Base-by-base conservation (phyloP, 2,888 invertebrate species). In the Alviniconcha strummeri region DNA sequence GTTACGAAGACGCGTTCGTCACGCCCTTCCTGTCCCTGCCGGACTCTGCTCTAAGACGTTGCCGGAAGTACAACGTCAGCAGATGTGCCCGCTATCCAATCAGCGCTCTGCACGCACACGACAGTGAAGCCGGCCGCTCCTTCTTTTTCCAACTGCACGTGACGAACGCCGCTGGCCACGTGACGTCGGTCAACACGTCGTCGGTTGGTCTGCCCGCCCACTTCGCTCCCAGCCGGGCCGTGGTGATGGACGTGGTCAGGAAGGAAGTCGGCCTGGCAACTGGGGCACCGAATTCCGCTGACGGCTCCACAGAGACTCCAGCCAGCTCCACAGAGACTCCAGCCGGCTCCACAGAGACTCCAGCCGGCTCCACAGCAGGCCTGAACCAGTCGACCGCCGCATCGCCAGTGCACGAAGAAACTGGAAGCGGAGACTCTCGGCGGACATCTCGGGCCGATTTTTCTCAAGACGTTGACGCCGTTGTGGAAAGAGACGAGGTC, bases 141-240 rank as follows among this genome's bases (percentile, higher is more conserved):
- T 87, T 81, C 67, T 75, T 79, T 60, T 83, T 85, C 52, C 81
- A 86, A 56, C 80, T 88, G 0, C 83, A 87, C 80, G 84, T 84
- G 13, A 87, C 81, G 71, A 87, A 88, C 75, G 83, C 81, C n/a
- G 88, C 85, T 6, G 86, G 86, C 9, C 86, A 87, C 67, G 84
- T 82, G 69, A 82, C 84, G 11, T 78, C 75, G n/a, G 75, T 85
- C 6, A 74, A 77, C 15, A 83, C 82, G 8, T 54, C 78, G 17
- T 17, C 56, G 11, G 67, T 86, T n/a, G 6, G 19, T 6, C 17
- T 87, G 11, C 85, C 86, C 4, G 79, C 86, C 5, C 15, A 71
- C 5, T 83, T 81, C 56, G 81, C 83, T 56, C 85, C 85, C 13
- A 60, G 80, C 5, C 54, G 17, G 0, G 85, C 84, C 0, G n/a